Base-by-base conservation (phyloP, 2,888 invertebrate species). In the Drosophila antonietae region DNA sequence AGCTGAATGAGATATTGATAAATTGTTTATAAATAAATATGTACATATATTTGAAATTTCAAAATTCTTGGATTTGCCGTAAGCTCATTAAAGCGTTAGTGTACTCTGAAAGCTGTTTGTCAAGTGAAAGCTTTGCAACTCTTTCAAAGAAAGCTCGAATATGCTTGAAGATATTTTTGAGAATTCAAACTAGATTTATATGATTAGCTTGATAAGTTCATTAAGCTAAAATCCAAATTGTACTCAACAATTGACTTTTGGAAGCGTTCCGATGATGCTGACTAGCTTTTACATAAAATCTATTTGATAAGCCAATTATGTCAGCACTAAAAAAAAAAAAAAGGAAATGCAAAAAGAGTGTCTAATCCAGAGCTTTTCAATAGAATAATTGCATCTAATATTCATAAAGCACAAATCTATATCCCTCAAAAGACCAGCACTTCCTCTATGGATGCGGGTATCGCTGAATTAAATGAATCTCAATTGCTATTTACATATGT, bases 401-500 rank as follows among this genome's bases (percentile, higher is more conserved):
- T 49, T 37, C 47, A 59, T 49, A 39, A 51, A 31, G 47, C 58
- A 1, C 10, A 28, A 44, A 33, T 57, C 23, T 37, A 58, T 46
- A 12, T 28, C 53, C 14, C 37, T 23, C 53, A 35, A 35, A 28
- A 20, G 2, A 20, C n/a, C 15, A 10, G 2, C 28, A 20, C 37
- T 14, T n/a, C 12, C 8, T 43, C 12, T 6, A 8, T 12, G 37
- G 43, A 18, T 23, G 28, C 47, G 15, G 18, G 41, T 14, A 43
- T 46, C 37, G 63, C 15, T 9, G 35, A 43, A 33, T 53, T n/a
- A 41, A 53, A 33, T 23, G 56, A 31, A 55, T 53, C 31, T 33
- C 57, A 68, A 57, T 68, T 68, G 33, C 55, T 59, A 69, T 70
- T 66, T 74, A 75, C 59, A 81, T 68, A 62, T 55, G 35, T 43